Base-by-base conservation (phyloP, 2,113 vertebrate species). In the Pipa parva region DNA sequence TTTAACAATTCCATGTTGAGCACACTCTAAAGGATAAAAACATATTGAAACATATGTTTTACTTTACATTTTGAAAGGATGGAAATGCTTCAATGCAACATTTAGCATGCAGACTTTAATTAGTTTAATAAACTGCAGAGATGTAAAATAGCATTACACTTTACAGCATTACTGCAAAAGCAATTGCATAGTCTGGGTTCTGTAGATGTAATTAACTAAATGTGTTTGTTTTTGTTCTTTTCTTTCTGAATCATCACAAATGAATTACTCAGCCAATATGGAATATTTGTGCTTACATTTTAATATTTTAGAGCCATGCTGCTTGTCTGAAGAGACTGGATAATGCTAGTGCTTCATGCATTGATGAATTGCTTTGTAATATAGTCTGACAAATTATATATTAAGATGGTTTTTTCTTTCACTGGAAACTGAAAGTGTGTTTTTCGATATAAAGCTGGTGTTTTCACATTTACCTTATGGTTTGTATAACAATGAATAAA, bases 131-230 rank as follows among this genome's bases (percentile, higher is more conserved):
- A 55, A 29, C 42, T 24, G 5, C 17, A 3, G 42, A 25, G 54
- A n/a, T 31, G 46, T 5, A 13, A 31, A 24, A 65, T 20, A 21
- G 27, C 7, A 39, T 26, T 18, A 48, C 45, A 29, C 26, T 29
- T 46, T 48, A 8, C 39, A 25, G 28, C 27, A 17, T 67, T 26
- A 24, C 21, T 31, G 42, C 49, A 67, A 67, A 22, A 33, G 56
- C 48, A 22, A 67, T 67, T 25, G 49, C 12, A 21, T 11, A 12
- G 55, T 18, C 9, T 20, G 51, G n/a, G 52, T 31, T 56, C 52
- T 27, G 17, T 15, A 51, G 18, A 28, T 24, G 25, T 57, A 67
- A 67, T 67, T 67, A 67, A 36, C 64, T 67, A 67, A 67, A 58
- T 59, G 64, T 67, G 25, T 67, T 11, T 29, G 27, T 31, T 26